Conservation (phyloP, 1,140 invertebrate species). For the Drosophila rhopaloa region DNA sequence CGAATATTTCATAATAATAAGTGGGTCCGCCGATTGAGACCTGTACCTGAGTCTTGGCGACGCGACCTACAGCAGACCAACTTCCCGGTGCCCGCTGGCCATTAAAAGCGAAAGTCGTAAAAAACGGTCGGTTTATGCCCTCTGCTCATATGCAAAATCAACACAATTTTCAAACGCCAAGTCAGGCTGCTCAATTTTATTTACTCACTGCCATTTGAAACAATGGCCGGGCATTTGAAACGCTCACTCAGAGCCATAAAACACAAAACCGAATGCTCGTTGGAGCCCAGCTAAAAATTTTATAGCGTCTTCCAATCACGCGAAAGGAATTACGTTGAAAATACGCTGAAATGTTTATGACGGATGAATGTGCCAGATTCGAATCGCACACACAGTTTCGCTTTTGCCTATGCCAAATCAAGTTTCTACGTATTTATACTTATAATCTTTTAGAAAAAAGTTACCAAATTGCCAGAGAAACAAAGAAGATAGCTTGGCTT, state of each 20-base stretch:
- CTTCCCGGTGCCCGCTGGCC: constrained; percentile 36
- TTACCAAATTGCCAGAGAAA: constrained; percentile 54
- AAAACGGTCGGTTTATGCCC: constrained; percentile 36
- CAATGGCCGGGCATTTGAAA: constrained; percentile 68
- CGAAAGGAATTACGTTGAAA: constrained; percentile 52
- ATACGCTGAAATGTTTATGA: constrained; percentile 68
- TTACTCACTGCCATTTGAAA: constrained; percentile 62
- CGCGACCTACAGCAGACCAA: constrained; percentile 73
- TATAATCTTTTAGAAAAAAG: constrained; percentile 44
- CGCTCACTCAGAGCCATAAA: constrained; percentile 41
- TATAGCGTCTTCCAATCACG: constrained; percentile 64
- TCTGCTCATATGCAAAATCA: constrained; percentile 77
- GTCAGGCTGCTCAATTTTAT: constrained; percentile 61
- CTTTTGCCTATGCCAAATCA: constrained; percentile 55
- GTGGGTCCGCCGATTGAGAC: constrained; percentile 23
- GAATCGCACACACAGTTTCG: constrained; percentile 27
- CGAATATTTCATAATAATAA: constrained; percentile 77
- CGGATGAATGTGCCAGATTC: constrained; percentile 40
- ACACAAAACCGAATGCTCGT: constrained; percentile 8
- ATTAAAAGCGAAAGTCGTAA: constrained; percentile 81
- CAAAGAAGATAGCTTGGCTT: constrained; percentile 41
- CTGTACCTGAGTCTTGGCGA: constrained; percentile 24
- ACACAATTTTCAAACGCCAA: constrained; percentile 41
- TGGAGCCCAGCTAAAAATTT: constrained; percentile 46
- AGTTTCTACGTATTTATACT: constrained; percentile 66